Base-by-base conservation (phyloP, 37 sponge, comb jelly and placozoan species). In the Aplysina aerophoba region DNA sequence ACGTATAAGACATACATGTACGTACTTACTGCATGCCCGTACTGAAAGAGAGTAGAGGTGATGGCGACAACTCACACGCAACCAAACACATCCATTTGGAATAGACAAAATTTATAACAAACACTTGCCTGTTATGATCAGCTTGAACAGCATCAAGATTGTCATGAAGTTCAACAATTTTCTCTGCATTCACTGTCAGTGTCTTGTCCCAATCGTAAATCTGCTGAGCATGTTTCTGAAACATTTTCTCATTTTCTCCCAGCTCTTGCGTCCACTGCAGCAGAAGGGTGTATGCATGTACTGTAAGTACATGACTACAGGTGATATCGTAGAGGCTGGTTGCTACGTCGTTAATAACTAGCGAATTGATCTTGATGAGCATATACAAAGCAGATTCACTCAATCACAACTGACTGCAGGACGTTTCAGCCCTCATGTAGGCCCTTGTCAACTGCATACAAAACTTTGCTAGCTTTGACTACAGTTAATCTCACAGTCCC, bases 201-300 rank as follows among this genome's bases (percentile, higher is more conserved):
- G 83, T 54, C 19, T 87, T 55, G 63, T 99, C 99, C 99, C 99
- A 99, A 39, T 68, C 73, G 68, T 90, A 86, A 19, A 97, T 88
- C 74, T 86, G 92, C 77, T 86, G 85, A 15, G 99, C 93, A 38
- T 99, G 95, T 81, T 91, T 89, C 66, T 95, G 67, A 80, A 99
- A 99, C 87, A 97, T 25, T 77, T 92, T 89, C 79, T 99, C 96
- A 69, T 99, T 95, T 28, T 93, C 91, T 67, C 91, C 91, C 74
- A 99, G 80, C 54, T 99, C 99, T 0, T 75, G 21, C 41, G 94
- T 97, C 99, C 99, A 99, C 95, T 96, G 14, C 30, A 69, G 6
- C 5, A 55, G 21, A 34, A 64, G 17, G 39, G 44, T n/a, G n/a
- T n/a, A n/a, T n/a, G n/a, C n/a, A n/a, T n/a, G n/a, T n/a, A n/a